Evolutionary conservation across 1,140 invertebrate species (phyloP).

Genomic region (Drosophila setifemur): DNA sequence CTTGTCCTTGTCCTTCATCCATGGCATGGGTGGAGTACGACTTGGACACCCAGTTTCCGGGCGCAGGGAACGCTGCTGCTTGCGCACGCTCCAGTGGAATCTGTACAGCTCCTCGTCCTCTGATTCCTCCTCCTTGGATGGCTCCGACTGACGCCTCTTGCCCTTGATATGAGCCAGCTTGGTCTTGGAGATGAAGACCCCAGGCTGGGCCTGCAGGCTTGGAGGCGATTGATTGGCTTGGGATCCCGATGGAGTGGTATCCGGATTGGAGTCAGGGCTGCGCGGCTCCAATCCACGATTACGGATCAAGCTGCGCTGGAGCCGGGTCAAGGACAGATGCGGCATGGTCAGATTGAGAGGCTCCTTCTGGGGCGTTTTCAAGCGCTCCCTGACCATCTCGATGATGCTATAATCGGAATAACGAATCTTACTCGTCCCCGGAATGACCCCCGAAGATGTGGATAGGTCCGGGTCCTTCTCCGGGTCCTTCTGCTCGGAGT

Average conservation of each 20-base stretch:
- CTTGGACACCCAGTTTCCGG: no score
- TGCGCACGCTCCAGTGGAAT: slow-evolving; percentile 41
- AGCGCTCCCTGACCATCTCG: slow-evolving; percentile 29
- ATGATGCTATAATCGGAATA: not conserved
- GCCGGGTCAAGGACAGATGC: not conserved
- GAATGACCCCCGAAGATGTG: no score
- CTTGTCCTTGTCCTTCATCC: not conserved
- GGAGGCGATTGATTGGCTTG: not conserved
- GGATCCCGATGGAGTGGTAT: not conserved
- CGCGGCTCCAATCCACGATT: not conserved
- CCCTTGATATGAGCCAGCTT: slow-evolving; percentile 2
- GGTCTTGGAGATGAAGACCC: slow-evolving; percentile 47
- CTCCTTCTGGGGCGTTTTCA: not conserved
- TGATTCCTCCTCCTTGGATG: slow-evolving; percentile 10
- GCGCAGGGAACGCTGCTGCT: slow-evolving; percentile 24
- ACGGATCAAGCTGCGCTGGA: not conserved
- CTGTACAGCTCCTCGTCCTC: slow-evolving; percentile 56
- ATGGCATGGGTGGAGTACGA: not conserved
- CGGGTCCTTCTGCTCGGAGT: no score
- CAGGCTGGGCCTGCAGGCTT: slow-evolving; percentile 24
- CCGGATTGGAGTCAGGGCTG: not conserved
- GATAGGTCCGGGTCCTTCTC: no score
- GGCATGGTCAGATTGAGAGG: not conserved
- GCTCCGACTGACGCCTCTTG: not conserved
- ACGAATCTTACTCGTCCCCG: no score